These are phyloP conservation scores for Corythornis vintsioides DNA, from an alignment of 2,113 vertebrate genomes.

Conservation along the genomic window DNA sequence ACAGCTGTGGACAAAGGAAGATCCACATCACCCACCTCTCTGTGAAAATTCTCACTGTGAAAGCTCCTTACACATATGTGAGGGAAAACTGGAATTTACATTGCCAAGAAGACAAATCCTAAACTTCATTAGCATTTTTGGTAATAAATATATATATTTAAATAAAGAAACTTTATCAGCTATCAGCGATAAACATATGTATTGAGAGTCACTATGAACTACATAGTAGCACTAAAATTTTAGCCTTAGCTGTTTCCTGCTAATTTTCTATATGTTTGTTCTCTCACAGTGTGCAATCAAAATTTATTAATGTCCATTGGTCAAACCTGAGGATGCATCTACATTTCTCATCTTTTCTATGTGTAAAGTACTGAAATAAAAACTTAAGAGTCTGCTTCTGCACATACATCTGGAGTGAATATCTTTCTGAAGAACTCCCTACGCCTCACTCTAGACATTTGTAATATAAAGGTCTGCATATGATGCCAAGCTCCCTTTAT, in stretches of 20 bases:
- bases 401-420: not conserved
- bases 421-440: not conserved
- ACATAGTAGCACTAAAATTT: not conserved
- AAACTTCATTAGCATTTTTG: not conserved
- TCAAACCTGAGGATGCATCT: not conserved
- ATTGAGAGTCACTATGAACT: not conserved
- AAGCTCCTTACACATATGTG: not conserved
- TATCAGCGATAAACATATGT: not conserved
- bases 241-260: not conserved
- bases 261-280: not conserved
- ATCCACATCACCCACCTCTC: not conserved
- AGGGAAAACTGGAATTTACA: not conserved
- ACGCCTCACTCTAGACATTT: not conserved
- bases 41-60: not conserved
- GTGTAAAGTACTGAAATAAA: not conserved
- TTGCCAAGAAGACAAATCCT: not conserved
- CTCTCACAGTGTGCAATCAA: not conserved
- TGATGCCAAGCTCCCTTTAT: not conserved
- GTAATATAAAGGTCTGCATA: conserved; percentile 13
- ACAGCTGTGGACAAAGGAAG: not conserved
- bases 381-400: not conserved
- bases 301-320: not conserved
- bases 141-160: not conserved
- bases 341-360: not conserved
- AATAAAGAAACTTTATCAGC: not conserved